phyloP scores from a whole-genome alignment of 2,888 invertebrate genomes.

The Scelioninae gen. 1 region DNA sequence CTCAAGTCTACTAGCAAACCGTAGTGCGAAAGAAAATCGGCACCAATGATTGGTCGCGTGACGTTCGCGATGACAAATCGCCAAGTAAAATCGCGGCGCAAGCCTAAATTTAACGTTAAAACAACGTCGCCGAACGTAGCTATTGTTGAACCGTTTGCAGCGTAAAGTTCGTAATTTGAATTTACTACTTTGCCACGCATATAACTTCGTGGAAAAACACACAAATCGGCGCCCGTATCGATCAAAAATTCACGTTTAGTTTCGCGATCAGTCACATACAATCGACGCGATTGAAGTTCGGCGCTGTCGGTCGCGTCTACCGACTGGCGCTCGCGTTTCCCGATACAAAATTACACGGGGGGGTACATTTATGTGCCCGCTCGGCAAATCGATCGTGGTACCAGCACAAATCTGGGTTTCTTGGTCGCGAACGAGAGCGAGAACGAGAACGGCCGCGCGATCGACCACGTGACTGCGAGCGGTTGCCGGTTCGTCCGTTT shows the following conservation, averaged over 20 bases:
- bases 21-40: slow-evolving; percentile 77
- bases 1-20: slow-evolving; percentile 75
- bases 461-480: background rate
- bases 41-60: slow-evolving; percentile 77
- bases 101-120: slow-evolving; percentile 73
- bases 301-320: too few species aligned
- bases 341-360: slow-evolving; percentile 43
- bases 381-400: slow-evolving; percentile 54
- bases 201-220: background rate
- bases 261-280: slow-evolving; percentile 24
- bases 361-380: slow-evolving; percentile 30
- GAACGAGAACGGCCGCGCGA: background rate
- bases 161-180: slow-evolving; percentile 71
- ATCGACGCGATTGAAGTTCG: slow-evolving; percentile 13
- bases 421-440: background rate
- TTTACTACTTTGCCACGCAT: background rate
- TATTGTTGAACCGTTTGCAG: slow-evolving; percentile 77
- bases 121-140: slow-evolving; percentile 74
- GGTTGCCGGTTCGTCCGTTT: too few species aligned
- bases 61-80: slow-evolving; percentile 77
- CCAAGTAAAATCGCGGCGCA: slow-evolving; percentile 72
- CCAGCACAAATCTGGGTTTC: slow-evolving; percentile 45
- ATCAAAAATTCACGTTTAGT: slow-evolving; percentile 38
- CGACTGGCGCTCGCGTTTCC: slow-evolving; percentile 7
- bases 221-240: too few species aligned